Base-by-base conservation (phyloP, 2,113 vertebrate genomes). In the Sinocyclocheilus rhinocerous region DNA sequence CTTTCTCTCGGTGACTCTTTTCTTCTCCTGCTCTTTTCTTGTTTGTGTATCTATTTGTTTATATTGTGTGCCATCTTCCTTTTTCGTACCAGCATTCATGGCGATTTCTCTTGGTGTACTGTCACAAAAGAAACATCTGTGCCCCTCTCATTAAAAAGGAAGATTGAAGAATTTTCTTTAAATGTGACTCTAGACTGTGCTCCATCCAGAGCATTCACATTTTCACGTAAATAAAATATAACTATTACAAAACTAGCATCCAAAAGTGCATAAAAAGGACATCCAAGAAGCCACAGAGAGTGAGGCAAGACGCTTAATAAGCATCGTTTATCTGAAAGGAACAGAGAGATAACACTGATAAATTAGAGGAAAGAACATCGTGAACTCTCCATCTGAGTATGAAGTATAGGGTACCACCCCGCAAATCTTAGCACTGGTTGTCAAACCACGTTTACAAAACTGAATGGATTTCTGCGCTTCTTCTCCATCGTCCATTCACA, bases 261-360 rank as follows among this genome's bases (percentile, higher is more conserved):
- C 42, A 81, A 67, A 80, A 80, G 52, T 6, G 29, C 26, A 45
- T 39, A 10, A 82, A 65, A 81, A 73, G 73, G 65, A 57, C 70
- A 77, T 78, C 81, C 42, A 86, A 70, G 50, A 67, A 59, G 80
- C 48, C 72, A 57, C 24, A 57, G 81, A 81, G 85, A 87, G 33
- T n/a, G 81, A 89, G 84, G 67, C 84, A 88, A 88, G 82, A 87
- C 72, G 79, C 77, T 36, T 83, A 65, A 89, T 87, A 84, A 91
- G 91, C 89, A 90, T 86, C 86, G 89, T 89, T 86, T 81, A 81
- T 81, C 39, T 29, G 42, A 55, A 72, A 52, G 20, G 48, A 83
- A 83, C 81, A 36, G 67, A 13, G 45, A 70, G 80, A 82, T 29
- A 70, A 36, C 45, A 70, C 24, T 69, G 48, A 72, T 72, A 26